phyloP scores from a whole-genome alignment of 2,797 vertebrate species.

The Micromesistius poutassou region DNA sequence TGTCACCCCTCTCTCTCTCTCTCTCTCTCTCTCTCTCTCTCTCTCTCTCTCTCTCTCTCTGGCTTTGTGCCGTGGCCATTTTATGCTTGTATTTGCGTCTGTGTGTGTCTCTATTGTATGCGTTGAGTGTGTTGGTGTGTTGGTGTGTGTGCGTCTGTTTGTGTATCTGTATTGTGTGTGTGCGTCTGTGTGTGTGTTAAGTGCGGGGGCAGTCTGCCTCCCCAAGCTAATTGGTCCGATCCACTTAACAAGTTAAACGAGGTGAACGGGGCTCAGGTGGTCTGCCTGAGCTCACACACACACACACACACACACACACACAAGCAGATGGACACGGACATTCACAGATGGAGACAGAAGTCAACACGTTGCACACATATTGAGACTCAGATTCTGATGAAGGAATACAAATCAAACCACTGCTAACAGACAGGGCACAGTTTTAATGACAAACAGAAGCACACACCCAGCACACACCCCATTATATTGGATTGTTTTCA shows the following conservation, averaged over 20 bases:
- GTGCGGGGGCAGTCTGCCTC: conserved; percentile 19
- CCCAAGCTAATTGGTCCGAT: conserved; percentile 38
- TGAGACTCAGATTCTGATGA: not conserved
- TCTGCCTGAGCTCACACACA: conserved; percentile 2
- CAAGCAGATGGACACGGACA: conserved; percentile 1
- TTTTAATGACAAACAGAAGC: no score
- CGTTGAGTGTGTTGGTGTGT: conserved; percentile 5
- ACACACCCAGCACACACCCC: no score
- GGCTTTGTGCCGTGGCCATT: not conserved
- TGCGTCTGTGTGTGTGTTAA: conserved; percentile 3
- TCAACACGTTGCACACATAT: not conserved
- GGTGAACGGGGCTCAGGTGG: conserved; percentile 45
- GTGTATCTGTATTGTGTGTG: conserved; percentile 10
- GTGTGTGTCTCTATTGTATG: conserved; percentile 11
- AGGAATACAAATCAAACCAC: no score
- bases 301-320: conserved; percentile 13
- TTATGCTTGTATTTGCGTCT: conserved; percentile 1
- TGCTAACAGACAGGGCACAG: no score
- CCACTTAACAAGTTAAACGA: conserved; percentile 43
- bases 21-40: conserved; percentile 2
- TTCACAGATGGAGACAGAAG: conserved; percentile 4
- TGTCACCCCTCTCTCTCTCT: not conserved
- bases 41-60: conserved; percentile 8
- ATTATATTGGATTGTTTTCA: no score
- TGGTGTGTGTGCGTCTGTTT: conserved; percentile 8